phyloP scores from a whole-genome alignment of 2,113 vertebrate species.

The Apodemus speciosus region DNA sequence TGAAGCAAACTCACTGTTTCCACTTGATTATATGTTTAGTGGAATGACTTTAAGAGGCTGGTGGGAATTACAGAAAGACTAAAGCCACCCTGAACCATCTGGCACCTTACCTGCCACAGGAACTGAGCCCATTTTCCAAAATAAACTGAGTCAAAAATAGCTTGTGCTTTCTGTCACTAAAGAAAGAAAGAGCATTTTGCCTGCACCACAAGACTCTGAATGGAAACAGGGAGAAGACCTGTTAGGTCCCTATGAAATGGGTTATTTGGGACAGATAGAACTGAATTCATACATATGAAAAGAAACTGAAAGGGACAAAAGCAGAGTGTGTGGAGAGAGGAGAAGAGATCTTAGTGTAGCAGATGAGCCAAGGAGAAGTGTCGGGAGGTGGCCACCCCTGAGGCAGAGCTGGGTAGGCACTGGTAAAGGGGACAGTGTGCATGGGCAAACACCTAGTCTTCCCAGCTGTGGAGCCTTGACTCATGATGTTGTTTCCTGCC shows the following conservation, averaged over 20 bases:
- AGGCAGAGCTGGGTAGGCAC: neutral
- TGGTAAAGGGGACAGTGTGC: neutral
- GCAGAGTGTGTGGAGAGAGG: neutral
- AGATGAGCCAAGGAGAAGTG: neutral
- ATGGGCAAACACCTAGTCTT: neutral
- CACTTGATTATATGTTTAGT: neutral
- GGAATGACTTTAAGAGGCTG: neutral
- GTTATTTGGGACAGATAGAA: neutral
- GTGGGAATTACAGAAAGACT: slow-evolving; percentile 1
- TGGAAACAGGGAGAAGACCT: neutral
- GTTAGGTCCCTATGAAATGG: neutral
- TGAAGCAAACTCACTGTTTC: neutral
- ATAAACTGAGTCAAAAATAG: slow-evolving; percentile 29
- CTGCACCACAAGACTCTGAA: neutral
- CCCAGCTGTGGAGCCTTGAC: neutral
- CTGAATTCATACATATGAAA: fast-evolving
- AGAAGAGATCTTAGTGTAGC: neutral
- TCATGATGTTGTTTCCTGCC: neutral
- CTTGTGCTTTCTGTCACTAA: neutral
- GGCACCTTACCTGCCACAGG: neutral
- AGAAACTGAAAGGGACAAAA: neutral
- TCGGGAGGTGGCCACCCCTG: too few species aligned
- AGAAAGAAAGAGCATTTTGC: neutral
- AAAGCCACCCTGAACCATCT: slow-evolving; percentile 23
- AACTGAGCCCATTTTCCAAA: slow-evolving; percentile 14